Base-by-base conservation (phyloP, 2,797 vertebrate genomes). In the Melanotaenia nigrans region DNA sequence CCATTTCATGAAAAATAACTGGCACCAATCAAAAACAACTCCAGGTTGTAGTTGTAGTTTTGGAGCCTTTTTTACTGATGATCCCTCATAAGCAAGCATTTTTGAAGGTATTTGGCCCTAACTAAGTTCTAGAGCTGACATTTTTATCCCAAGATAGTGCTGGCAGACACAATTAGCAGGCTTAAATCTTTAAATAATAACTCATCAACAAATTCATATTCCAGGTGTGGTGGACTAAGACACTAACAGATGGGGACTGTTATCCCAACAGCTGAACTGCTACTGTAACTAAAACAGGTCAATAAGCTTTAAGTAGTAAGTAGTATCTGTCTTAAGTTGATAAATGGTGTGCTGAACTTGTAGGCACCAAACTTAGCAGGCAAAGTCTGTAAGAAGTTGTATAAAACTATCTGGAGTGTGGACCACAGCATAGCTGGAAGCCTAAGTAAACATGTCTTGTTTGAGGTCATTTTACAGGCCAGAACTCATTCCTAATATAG, bases 371-470 rank as follows among this genome's bases (percentile, higher is more conserved):
- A 68, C 68, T 60, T 42, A 77, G 20, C 55, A 61, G 38, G 67
- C 33, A 32, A 40, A 56, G 56, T 69, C 38, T 74, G 59, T 60
- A 60, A 67, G 38, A 67, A 62, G 33, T 74, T 68, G 54, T 13
- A 61, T 47, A 47, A 75, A 68, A 77, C 42, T 49, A 71, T 70
- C 53, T 63, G 18, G 40, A 79, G 70, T 30, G 55, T 63, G 64
- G 56, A 78, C 69, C 63, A 85, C 75, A 89, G 68, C 80, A 88
- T 65, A 32, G 80, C 76, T 83, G 24, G 65, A 65, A 75, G 78
- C 75, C 90, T 77, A 81, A 88, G 71, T 72, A 87, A 90, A 90
- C 91, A 85, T 59, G 25, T 60, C 42, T 75, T 79, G 25, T 87
- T 54, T 90, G 73, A 87, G 80, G 75, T 61, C 82, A 77, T 73